Evolutionary conservation across 1,140 invertebrate species (phyloP).

Genomic region (Odontomachus brunneus): DNA sequence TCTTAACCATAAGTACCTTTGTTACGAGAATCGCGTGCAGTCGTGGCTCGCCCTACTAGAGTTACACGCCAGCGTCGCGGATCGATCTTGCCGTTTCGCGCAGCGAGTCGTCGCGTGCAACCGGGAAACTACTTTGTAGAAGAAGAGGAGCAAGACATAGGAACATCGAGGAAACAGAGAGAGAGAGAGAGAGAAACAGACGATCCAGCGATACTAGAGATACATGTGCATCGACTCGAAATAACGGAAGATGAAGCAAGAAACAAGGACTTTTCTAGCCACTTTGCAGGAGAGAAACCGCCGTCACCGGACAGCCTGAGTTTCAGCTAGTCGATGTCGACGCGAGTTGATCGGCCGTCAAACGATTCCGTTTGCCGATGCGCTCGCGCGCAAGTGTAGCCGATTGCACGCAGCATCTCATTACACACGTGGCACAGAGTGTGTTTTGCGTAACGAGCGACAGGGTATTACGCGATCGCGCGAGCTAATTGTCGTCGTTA

Average conservation of each 20-base stretch:
- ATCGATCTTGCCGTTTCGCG: conserved; percentile 47
- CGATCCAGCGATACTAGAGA: too few species aligned
- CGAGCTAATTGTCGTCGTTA: too few species aligned
- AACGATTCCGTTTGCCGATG: conserved; percentile 39
- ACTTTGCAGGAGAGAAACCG: not conserved
- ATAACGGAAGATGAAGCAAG: not conserved
- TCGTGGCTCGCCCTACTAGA: conserved; percentile 24
- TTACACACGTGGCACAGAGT: not conserved
- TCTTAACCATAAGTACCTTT: conserved; percentile 63
- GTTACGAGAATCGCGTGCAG: conserved; percentile 38
- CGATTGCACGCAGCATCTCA: conserved; percentile 15
- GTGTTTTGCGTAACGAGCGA: conserved; percentile 10
- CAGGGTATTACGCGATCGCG: conserved; percentile 1
- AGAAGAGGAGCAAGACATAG: not conserved
- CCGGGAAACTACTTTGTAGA: not conserved
- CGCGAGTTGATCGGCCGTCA: not conserved
- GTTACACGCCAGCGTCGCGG: conserved; percentile 36
- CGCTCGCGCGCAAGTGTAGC: conserved; percentile 12
- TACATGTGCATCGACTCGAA: not conserved
- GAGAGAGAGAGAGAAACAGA: not conserved
- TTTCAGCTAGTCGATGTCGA: not conserved
- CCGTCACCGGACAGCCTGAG: not conserved
- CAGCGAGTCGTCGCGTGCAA: conserved; percentile 29
- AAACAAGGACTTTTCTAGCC: not conserved
- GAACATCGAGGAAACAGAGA: not conserved